Base-by-base conservation (phyloP, 2,113 vertebrate genomes). In the Haliaeetus leucogaster region DNA sequence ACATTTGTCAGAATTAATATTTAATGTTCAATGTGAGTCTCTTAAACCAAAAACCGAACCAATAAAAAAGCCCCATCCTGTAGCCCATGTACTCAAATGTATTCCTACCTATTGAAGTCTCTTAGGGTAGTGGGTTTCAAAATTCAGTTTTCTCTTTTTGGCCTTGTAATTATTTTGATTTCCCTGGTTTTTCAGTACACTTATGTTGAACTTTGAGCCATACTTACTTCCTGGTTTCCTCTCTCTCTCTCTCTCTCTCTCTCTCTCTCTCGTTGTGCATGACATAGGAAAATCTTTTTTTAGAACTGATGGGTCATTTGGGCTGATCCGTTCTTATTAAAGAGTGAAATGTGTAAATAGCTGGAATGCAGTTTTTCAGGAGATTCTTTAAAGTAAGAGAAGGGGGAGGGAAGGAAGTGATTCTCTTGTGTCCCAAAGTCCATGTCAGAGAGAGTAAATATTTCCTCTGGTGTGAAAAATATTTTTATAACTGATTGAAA, bases 341-440 rank as follows among this genome's bases (percentile, higher is more conserved):
- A 86, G 94, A 95, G 81, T 90, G 95, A 93, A 96, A 95, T 50
- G 58, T 98, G 97, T 97, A 98, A 97, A 97, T 97, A 98, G 86
- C 95, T 83, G 94, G 96, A 97, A 95, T 95, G 95, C 86, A 95
- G 82, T 96, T 96, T 98, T 97, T 96, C 96, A 97, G 95, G 95
- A 97, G 94, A 95, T 93, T 90, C 84, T 95, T 97, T 96, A 85
- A 86, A 86, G 83, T 82, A 80, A 78, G 85, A 84, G 93, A 81
- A 62, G 29, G 86, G 87, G 88, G 77, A 80, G 91, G 87, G 93
- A 86, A 94, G 91, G 93, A 96, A 93, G 58, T 58, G 82, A 89
- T 95, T 97, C 92, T 98, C 72, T 94, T 96, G 94, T 94, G 97
- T 97, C 96, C 95, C 96, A 95, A 85, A 94, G 93, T 95, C 94